phyloP scores from a whole-genome alignment of 2,113 vertebrate species.

The Lepisosteus osseus region DNA sequence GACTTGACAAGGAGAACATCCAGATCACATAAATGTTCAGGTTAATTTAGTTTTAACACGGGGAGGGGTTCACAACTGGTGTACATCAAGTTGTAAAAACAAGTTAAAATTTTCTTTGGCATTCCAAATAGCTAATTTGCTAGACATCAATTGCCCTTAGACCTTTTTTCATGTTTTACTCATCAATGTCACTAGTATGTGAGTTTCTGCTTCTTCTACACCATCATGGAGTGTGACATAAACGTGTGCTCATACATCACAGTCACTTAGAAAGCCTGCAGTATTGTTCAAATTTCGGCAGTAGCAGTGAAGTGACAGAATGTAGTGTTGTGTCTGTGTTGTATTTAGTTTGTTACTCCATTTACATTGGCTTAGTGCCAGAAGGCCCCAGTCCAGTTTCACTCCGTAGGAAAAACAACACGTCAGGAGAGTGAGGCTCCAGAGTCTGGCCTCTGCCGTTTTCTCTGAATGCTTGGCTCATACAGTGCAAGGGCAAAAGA shows the following conservation, averaged over 20 bases:
- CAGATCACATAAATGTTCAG: background rate
- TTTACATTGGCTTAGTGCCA: conserved; percentile 56
- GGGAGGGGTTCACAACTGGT: background rate
- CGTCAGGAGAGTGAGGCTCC: conserved; percentile 38
- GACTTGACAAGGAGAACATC: background rate
- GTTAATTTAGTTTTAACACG: conserved; percentile 51
- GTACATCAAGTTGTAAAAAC: background rate
- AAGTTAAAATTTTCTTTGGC: background rate
- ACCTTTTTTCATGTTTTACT: background rate
- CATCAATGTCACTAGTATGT: conserved; percentile 3
- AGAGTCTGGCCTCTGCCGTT: conserved; percentile 53
- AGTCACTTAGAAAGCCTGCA: conserved; percentile 18
- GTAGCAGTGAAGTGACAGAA: conserved; percentile 55
- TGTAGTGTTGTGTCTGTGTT: conserved; percentile 29
- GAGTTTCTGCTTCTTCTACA: conserved; percentile 11
- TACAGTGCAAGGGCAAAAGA: background rate
- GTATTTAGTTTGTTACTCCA: conserved; percentile 48
- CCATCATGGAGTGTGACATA: background rate
- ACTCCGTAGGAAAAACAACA: conserved; percentile 48
- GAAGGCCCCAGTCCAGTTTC: conserved; percentile 40
- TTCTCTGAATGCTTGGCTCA: background rate
- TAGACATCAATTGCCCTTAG: conserved; percentile 21
- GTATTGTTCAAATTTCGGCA: conserved; percentile 36
- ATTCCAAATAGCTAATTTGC: conserved; percentile 17
- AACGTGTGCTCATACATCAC: conserved; percentile 29